Evolutionary conservation across 2,888 invertebrate species (phyloP).

Genomic region (Zhengitettix transpicula): DNA sequence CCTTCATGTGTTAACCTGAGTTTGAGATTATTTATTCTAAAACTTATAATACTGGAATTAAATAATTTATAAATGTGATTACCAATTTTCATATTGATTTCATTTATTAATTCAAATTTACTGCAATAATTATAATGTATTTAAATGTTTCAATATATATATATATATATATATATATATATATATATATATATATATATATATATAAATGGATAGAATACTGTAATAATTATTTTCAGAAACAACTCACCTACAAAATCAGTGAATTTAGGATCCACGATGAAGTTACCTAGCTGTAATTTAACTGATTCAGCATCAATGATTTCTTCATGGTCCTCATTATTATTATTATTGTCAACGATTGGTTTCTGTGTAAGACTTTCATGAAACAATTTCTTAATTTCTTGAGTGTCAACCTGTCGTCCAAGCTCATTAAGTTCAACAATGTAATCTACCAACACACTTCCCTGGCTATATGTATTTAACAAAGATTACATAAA

Average conservation of each 20-base stretch:
- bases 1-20: no score
- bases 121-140: no score
- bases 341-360: constrained; percentile 23
- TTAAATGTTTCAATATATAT: no score
- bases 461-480: constrained; percentile 55
- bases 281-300: constrained; percentile 51
- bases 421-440: constrained; percentile 60
- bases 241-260: constrained; percentile 62
- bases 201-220: no score
- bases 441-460: constrained; percentile 75
- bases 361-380: constrained; percentile 32
- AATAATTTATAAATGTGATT: no score
- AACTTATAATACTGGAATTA: no score
- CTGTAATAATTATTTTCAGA: no score
- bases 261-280: constrained; percentile 71
- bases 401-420: constrained; percentile 50
- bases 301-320: constrained; percentile 7
- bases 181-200: no score
- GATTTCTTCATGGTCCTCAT: neutral
- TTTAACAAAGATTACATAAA: neutral
- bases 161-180: no score
- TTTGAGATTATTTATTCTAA: no score
- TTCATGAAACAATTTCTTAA: constrained; percentile 50
- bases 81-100: no score
- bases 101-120: no score